Evolutionary conservation across 1,140 invertebrate species (phyloP).

Genomic region (Drosophila malerkotliana): DNA sequence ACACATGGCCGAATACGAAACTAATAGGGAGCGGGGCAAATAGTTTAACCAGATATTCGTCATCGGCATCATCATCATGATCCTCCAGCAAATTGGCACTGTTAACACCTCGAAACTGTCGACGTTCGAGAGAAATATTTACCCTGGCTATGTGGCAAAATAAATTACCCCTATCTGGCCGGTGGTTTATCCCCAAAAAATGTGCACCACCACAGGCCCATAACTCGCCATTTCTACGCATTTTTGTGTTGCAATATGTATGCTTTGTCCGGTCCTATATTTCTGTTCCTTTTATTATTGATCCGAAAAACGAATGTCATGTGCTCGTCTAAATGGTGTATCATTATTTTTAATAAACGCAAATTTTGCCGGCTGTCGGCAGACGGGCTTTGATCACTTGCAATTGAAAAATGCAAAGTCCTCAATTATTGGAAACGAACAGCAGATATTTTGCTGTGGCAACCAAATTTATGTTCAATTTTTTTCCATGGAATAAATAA

Average conservation of each 20-base stretch:
- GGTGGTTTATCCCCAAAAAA: slow-evolving; percentile 36
- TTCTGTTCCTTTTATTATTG: slow-evolving; percentile 15
- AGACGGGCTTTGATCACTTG: slow-evolving; percentile 49
- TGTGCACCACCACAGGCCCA: slow-evolving; percentile 1
- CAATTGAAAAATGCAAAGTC: slow-evolving; percentile 24
- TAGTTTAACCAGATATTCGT: slow-evolving; percentile 80
- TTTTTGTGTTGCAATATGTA: not conserved
- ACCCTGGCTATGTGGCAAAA: slow-evolving; percentile 19
- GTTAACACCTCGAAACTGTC: slow-evolving; percentile 61
- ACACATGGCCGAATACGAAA: not conserved
- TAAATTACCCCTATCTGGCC: slow-evolving; percentile 33
- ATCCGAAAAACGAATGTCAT: slow-evolving; percentile 15
- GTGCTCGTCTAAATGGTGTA: slow-evolving; percentile 18
- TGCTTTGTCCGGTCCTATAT: not conserved
- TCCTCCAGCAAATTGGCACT: slow-evolving; percentile 69
- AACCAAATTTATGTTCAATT: slow-evolving; percentile 11
- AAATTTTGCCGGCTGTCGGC: slow-evolving; percentile 13
- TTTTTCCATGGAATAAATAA: slow-evolving; percentile 34
- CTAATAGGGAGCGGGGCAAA: slow-evolving; percentile 48
- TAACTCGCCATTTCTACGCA: slow-evolving; percentile 3
- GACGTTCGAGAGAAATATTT: slow-evolving; percentile 22
- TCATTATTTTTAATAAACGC: slow-evolving; percentile 61
- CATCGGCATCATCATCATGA: slow-evolving; percentile 54
- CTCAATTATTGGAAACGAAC: slow-evolving; percentile 15
- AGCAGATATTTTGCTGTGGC: slow-evolving; percentile 26